Conservation (phyloP, 1,140 invertebrate species). For the Condylostylus longicornis region DNA sequence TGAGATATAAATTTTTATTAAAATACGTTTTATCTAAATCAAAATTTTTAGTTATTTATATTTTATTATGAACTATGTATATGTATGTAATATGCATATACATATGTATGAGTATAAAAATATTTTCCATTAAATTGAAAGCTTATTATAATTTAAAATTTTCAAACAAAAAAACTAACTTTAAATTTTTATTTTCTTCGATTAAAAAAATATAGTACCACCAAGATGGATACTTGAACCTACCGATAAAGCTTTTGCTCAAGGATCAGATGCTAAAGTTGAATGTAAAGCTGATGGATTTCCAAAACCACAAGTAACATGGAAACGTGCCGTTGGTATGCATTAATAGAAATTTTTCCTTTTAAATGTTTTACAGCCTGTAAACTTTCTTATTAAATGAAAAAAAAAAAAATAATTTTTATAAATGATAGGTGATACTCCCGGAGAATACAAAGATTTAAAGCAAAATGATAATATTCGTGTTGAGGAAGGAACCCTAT, state of each 20-base stretch:
- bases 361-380: not conserved
- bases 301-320: conserved; percentile 80
- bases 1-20: no score
- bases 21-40: no score
- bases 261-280: conserved; percentile 79
- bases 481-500: conserved; percentile 78
- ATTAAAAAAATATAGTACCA: conserved; percentile 53
- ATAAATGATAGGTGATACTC: conserved; percentile 54
- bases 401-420: no score
- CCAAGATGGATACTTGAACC: conserved; percentile 93
- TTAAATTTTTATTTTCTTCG: conserved; percentile 12
- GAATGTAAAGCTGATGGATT: conserved; percentile 94
- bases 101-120: no score
- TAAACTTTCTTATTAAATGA: not conserved
- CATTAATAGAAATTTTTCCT: conserved; percentile 3
- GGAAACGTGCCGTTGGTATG: conserved; percentile 87
- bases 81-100: no score
- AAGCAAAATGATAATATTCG: conserved; percentile 77
- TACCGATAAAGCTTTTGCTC: conserved; percentile 86
- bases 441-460: conserved; percentile 83
- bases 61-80: no score
- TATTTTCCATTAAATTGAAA: no score
- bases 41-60: no score
- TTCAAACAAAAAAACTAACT: conserved; percentile 14
- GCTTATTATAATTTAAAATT: no score